Evolutionary conservation across 2,888 invertebrate species (phyloP).

Genomic region (Acanthosoma haemorrhoidale): DNA sequence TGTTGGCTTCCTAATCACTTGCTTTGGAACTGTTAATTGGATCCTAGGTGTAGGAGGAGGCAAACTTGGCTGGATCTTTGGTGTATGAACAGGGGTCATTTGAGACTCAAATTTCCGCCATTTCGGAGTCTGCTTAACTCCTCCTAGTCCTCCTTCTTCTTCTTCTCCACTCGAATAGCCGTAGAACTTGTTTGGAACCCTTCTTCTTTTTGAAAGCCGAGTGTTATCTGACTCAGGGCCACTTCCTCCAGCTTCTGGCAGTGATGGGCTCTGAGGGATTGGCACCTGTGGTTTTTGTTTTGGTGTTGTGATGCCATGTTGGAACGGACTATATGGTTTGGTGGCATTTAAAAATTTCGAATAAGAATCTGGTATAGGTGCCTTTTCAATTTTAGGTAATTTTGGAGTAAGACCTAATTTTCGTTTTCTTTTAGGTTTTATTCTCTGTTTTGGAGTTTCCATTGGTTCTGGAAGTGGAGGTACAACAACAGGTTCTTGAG

Average conservation of each 20-base stretch:
- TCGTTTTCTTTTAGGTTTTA: constrained; percentile 43
- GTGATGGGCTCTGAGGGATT: constrained; percentile 22
- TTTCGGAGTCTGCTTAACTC: constrained; percentile 49
- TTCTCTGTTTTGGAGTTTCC: constrained; percentile 54
- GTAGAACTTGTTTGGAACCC: constrained; percentile 80
- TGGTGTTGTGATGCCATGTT: constrained; percentile 9
- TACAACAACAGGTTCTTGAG: constrained; percentile 4
- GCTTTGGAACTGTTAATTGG: constrained; percentile 36
- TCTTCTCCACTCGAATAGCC: constrained; percentile 80
- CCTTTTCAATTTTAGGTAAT: constrained; percentile 18
- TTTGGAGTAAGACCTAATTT: constrained; percentile 44
- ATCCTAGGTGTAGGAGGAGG: constrained; percentile 35
- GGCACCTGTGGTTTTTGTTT: constrained; percentile 12
- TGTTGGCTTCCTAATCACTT: constrained; percentile 35
- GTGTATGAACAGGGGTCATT: neutral
- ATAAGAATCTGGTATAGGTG: neutral
- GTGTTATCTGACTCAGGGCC: constrained; percentile 55
- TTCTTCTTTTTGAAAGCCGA: constrained; percentile 63
- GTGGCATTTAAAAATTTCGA: constrained; percentile 22
- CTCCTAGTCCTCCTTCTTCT: constrained; percentile 47
- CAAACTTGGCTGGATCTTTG: constrained; percentile 3
- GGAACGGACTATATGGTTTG: constrained; percentile 20
- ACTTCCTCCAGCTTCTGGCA: constrained; percentile 42
- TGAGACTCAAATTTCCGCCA: constrained; percentile 56
- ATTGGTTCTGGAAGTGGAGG: constrained; percentile 38